Conservation (phyloP, 2,797 vertebrate species). For the Ctenochaetus hawaiiensis region DNA sequence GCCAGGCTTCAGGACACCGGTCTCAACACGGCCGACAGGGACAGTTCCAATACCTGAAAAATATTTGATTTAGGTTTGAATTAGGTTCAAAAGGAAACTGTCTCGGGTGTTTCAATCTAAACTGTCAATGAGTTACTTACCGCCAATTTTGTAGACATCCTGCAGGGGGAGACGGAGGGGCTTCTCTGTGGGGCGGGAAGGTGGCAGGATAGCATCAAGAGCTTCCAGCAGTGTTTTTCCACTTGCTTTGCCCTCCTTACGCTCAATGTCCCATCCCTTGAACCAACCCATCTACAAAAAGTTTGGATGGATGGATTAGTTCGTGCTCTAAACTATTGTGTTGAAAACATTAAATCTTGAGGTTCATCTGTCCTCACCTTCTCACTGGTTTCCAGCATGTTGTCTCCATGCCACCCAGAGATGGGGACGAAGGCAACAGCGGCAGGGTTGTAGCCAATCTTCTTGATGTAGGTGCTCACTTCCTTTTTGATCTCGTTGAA, state of each 20-base stretch:
- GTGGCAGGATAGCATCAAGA: slow-evolving; percentile 94
- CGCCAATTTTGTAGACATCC: slow-evolving; percentile 97
- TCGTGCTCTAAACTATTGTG: not conserved
- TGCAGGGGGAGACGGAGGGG: slow-evolving; percentile 95
- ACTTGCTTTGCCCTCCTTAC: slow-evolving; percentile 90
- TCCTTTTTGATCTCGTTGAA: slow-evolving; percentile 89
- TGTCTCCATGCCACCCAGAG: slow-evolving; percentile 90
- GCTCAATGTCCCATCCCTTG: slow-evolving; percentile 95
- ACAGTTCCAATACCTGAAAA: slow-evolving; percentile 86
- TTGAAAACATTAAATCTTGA: accelerated
- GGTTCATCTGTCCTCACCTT: slow-evolving; percentile 62
- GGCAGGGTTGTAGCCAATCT: slow-evolving; percentile 89
- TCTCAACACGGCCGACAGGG: slow-evolving; percentile 87
- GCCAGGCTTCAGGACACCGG: slow-evolving; percentile 84
- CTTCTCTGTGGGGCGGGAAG: slow-evolving; percentile 94
- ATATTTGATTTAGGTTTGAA: accelerated
- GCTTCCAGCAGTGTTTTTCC: slow-evolving; percentile 94
- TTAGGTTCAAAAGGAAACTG: too few species aligned
- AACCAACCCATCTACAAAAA: slow-evolving; percentile 92
- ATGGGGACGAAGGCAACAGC: slow-evolving; percentile 86
- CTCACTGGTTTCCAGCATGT: slow-evolving; percentile 86
- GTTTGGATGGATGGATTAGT: not conserved
- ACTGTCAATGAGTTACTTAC: slow-evolving; percentile 68
- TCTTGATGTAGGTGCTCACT: slow-evolving; percentile 89
- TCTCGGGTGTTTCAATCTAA: too few species aligned